Percentiles rank a stretch among this genome's conserved stretches.
Conservation (phyloP, 1,140 invertebrate species). For the Camponotus vicinus region DNA sequence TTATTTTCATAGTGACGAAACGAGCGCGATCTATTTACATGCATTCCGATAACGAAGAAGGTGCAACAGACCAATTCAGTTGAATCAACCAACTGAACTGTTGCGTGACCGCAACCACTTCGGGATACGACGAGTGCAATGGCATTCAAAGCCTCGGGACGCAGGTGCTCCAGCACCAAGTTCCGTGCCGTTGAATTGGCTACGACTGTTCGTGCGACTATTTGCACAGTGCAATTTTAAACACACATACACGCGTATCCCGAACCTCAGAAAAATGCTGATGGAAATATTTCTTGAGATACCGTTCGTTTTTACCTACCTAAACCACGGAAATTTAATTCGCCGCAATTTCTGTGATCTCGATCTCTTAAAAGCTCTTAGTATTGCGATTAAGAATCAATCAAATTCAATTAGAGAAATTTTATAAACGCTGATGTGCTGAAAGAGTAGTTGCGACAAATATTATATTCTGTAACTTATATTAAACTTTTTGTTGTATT, state of each 20-base stretch:
- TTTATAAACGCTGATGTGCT: not conserved
- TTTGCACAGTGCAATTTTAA: conserved; percentile 35
- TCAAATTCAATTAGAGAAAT: not conserved
- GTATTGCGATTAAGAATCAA: not conserved
- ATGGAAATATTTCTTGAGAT: conserved; percentile 26
- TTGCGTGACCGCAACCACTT: conserved; percentile 69
- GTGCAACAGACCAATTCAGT: conserved; percentile 34
- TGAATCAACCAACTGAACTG: conserved; percentile 18
- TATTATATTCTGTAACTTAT: not conserved
- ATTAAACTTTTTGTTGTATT: not conserved
- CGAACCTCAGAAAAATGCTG: not conserved
- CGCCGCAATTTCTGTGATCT: not conserved
- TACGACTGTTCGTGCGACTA: conserved; percentile 62
- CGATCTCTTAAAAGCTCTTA: not conserved
- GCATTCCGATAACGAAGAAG: conserved; percentile 49
- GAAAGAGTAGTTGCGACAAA: not conserved
- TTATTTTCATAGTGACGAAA: not conserved
- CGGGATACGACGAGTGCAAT: conserved; percentile 33
- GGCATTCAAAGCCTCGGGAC: conserved; percentile 55
- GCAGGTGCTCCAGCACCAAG: conserved; percentile 43
- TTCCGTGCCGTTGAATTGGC: conserved; percentile 63
- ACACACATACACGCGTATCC: not conserved
- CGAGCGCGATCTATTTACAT: conserved; percentile 26
- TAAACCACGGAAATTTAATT: not conserved
- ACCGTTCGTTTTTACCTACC: not conserved